Evolutionary conservation across 2,797 vertebrate species (phyloP).

Genomic region (Salarias fasciatus): DNA sequence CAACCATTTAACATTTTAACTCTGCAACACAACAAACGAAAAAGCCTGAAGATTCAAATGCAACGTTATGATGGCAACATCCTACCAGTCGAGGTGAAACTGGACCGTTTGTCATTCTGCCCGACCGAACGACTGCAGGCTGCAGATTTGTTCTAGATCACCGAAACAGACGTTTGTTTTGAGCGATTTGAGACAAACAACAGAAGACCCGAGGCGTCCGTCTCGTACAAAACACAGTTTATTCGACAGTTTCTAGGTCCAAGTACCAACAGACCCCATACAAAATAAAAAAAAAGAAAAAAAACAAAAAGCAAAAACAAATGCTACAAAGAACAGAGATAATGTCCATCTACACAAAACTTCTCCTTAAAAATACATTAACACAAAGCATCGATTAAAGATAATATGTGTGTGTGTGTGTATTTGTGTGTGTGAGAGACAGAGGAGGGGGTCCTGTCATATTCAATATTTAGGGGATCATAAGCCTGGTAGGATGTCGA

Average conservation of each 20-base stretch:
- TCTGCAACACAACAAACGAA: too few species aligned
- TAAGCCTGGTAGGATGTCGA: conserved; percentile 54
- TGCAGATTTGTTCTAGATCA: too few species aligned
- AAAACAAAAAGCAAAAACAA: conserved; percentile 53
- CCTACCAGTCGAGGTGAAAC: too few species aligned
- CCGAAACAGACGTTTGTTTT: too few species aligned
- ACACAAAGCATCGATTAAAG: conserved; percentile 77
- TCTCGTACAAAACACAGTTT: conserved; percentile 81
- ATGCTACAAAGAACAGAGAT: conserved; percentile 82
- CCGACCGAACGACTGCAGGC: too few species aligned
- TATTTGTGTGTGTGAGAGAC: too few species aligned
- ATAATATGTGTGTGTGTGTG: conserved; percentile 63
- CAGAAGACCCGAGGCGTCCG: conserved; percentile 7
- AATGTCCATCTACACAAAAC: conserved; percentile 84
- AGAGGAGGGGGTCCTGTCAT: conserved; percentile 57
- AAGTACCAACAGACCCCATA: conserved; percentile 82
- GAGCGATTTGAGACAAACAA: too few species aligned
- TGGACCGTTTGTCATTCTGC: too few species aligned
- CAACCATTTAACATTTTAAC: too few species aligned
- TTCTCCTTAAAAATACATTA: conserved; percentile 86
- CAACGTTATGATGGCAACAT: too few species aligned
- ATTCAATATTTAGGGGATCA: conserved; percentile 64
- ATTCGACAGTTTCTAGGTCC: conserved; percentile 84
- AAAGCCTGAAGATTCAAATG: too few species aligned
- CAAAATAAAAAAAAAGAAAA: conserved; percentile 60